phyloP scores from a whole-genome alignment of 92 coral and sea anemone genomes.

The Zoanthus sociatus region DNA sequence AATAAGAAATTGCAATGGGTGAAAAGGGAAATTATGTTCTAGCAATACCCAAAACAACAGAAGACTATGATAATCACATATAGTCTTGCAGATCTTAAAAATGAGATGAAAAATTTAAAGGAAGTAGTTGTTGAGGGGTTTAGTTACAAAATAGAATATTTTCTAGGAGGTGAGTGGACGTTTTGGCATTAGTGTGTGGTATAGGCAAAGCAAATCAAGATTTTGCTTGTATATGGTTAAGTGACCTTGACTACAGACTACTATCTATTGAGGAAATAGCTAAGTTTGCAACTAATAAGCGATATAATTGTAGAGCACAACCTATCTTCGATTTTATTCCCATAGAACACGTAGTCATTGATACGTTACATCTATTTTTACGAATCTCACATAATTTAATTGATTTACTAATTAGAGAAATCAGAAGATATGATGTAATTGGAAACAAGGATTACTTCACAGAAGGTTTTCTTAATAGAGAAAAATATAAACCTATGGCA shows the following conservation, averaged over 20 bases:
- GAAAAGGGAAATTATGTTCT: conserved; percentile 60
- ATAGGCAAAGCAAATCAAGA: conserved; percentile 60
- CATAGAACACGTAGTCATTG: conserved; percentile 74
- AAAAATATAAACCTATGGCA: conserved; percentile 19
- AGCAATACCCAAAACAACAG: conserved; percentile 58
- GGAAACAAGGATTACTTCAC: not conserved
- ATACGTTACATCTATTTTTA: conserved; percentile 72
- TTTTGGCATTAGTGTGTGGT: conserved; percentile 44
- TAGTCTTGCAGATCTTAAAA: conserved; percentile 62
- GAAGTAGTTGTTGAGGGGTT: conserved; percentile 53
- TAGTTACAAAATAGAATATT: conserved; percentile 62
- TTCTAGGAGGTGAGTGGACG: conserved; percentile 42
- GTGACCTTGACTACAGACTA: conserved; percentile 52
- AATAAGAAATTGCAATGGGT: conserved; percentile 59
- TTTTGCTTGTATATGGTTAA: conserved; percentile 62
- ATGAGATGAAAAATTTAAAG: conserved; percentile 60
- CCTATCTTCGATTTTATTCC: conserved; percentile 62
- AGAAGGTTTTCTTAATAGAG: conserved; percentile 1
- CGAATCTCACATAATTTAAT: conserved; percentile 72
- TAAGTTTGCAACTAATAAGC: not conserved
- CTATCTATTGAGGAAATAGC: conserved; percentile 10
- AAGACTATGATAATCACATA: conserved; percentile 61
- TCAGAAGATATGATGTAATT: conserved; percentile 47
- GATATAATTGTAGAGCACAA: conserved; percentile 21
- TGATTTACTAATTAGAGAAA: conserved; percentile 64